Evolutionary conservation across 2,113 vertebrate species (phyloP).

Genomic region (Tragelaphus imberbis): DNA sequence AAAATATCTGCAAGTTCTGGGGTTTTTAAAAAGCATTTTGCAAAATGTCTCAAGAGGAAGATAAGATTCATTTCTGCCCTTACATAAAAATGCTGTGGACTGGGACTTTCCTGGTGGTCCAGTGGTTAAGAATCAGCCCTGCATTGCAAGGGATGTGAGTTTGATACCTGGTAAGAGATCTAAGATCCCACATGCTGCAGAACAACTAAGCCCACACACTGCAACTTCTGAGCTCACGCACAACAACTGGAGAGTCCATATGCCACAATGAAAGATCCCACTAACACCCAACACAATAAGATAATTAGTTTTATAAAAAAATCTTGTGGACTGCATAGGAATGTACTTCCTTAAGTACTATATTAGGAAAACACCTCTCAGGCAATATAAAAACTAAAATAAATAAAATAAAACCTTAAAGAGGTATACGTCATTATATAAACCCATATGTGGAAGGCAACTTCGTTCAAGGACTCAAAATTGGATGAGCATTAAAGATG

Average conservation of each 20-base stretch:
- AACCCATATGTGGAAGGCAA: neutral
- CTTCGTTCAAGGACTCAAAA: neutral
- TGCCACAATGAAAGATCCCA: neutral
- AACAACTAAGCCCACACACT: neutral
- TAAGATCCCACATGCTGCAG: neutral
- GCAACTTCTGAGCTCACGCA: neutral
- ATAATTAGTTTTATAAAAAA: neutral
- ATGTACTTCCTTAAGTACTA: neutral
- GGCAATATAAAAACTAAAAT: neutral
- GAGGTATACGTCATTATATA: neutral
- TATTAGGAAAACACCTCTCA: neutral
- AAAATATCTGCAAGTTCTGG: neutral
- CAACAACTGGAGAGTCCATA: neutral
- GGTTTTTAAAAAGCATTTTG: neutral
- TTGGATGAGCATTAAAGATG: neutral
- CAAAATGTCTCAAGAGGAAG: neutral
- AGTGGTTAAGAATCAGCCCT: neutral
- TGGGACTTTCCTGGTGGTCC: neutral
- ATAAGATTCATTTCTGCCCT: neutral
- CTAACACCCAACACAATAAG: neutral
- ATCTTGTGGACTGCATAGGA: neutral
- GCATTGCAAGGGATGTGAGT: neutral
- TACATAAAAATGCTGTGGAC: neutral
- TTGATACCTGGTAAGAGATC: neutral
- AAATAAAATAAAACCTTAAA: conserved; percentile 15